These are phyloP conservation scores for Callithrix jacchus DNA, from an alignment of 2,113 vertebrate species.

Conservation along the genomic window DNA sequence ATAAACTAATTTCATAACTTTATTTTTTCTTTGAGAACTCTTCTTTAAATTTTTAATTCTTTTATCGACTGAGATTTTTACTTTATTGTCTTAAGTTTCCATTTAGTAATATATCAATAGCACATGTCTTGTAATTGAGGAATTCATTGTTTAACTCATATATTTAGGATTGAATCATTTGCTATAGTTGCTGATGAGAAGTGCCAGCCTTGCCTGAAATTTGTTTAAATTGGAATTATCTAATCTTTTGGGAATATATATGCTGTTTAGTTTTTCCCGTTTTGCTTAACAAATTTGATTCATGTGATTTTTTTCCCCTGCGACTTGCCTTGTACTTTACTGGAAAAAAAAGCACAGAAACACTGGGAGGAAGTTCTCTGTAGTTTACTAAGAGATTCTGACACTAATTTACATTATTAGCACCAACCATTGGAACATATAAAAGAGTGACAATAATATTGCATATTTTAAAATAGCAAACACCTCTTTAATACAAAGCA, in stretches of 20 bases:
- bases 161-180: not conserved
- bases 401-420: not conserved
- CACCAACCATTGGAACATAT: not conserved
- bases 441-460: not conserved
- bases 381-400: not conserved
- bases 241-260: not conserved
- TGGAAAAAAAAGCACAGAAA: not conserved
- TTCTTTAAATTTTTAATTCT: not conserved
- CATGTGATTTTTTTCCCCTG: not conserved
- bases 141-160: not conserved
- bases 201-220: not conserved
- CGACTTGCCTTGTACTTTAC: not conserved
- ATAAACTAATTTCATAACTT: not conserved
- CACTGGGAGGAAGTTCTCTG: not conserved
- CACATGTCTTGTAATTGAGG: not conserved
- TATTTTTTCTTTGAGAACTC: not conserved
- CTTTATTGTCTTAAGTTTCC: not conserved
- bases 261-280: not conserved
- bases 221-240: not conserved
- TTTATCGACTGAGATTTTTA: not conserved
- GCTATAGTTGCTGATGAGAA: not conserved
- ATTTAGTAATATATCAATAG: not conserved
- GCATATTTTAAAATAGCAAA: not conserved
- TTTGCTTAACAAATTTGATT: not conserved
- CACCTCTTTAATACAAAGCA: not conserved